Conservation (phyloP, 2,113 vertebrate genomes). For the Herpetotheres cachinnans region DNA sequence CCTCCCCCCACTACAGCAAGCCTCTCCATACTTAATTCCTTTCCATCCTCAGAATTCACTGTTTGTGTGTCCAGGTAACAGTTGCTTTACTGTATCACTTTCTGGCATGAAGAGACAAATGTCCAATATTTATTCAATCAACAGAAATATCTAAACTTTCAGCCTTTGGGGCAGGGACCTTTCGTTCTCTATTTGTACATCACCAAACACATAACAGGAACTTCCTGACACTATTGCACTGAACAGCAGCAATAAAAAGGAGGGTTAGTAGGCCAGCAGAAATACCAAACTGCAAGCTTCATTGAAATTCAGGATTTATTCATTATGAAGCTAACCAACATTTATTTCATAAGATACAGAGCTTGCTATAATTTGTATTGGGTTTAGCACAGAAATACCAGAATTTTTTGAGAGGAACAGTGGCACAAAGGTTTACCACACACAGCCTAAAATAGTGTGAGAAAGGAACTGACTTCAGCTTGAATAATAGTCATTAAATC, state of each 20-base stretch:
- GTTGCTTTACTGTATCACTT: neutral
- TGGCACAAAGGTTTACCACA: conserved; percentile 60
- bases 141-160: neutral
- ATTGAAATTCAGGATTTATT: neutral
- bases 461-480: conserved; percentile 68
- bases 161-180: neutral
- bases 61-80: neutral
- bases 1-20: neutral
- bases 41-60: neutral
- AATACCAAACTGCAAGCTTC: neutral
- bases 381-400: neutral
- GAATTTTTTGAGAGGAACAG: conserved; percentile 9
- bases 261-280: neutral
- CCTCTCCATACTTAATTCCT: neutral
- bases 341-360: neutral
- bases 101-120: neutral
- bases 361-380: neutral
- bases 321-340: neutral
- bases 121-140: conserved; percentile 7
- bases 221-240: neutral
- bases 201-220: neutral
- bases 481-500: conserved; percentile 68
- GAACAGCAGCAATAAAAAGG: neutral
- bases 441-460: conserved; percentile 60
- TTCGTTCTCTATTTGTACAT: neutral